phyloP scores from a whole-genome alignment of 2,888 invertebrate genomes.

The Chymomyza amoena region DNA sequence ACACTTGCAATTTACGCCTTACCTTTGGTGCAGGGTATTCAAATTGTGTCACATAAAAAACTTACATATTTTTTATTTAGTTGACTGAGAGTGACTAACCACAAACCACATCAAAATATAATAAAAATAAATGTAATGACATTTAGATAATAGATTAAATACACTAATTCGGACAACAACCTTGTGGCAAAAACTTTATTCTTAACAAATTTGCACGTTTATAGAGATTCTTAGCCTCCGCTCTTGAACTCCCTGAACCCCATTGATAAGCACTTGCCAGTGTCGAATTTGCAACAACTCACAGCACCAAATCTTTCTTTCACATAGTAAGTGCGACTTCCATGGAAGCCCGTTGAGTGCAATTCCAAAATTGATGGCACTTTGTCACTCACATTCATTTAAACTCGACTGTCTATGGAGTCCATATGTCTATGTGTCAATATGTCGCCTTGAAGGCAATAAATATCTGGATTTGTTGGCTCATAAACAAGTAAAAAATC shows the following conservation, averaged over 20 bases:
- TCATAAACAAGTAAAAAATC: background rate
- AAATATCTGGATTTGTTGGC: background rate
- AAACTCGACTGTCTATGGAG: background rate
- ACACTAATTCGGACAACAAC: background rate
- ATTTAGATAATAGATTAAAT: no score
- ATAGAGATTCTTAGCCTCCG: background rate
- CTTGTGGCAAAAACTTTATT: background rate
- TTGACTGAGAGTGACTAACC: no score
- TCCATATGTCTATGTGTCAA: background rate
- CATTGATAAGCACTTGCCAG: background rate
- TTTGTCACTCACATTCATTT: background rate
- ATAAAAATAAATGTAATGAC: no score
- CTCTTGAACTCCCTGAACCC: background rate
- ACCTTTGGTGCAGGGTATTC: no score
- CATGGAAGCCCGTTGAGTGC: background rate
- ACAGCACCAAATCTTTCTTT: background rate
- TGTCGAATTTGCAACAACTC: background rate
- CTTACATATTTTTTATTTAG: no score
- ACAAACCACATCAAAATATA: no score
- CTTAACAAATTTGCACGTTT: background rate
- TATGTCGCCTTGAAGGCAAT: background rate
- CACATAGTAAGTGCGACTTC: background rate
- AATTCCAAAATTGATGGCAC: background rate
- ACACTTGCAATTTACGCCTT: no score
- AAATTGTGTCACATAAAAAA: no score